Conservation (phyloP, 2,888 invertebrate species). For the Noctua janthina region DNA sequence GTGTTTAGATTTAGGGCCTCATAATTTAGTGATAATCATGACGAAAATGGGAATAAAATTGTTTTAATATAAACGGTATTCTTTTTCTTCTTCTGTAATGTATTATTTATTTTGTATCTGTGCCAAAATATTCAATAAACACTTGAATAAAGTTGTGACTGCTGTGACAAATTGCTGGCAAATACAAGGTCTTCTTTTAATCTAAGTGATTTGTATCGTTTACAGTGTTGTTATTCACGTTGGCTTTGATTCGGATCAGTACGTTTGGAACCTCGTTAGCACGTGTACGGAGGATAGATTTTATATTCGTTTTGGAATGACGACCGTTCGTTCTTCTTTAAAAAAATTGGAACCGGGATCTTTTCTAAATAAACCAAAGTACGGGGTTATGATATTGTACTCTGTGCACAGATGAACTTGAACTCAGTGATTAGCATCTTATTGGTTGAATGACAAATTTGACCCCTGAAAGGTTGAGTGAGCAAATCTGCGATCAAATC, state of each 20-base stretch:
- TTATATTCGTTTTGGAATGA: constrained; percentile 1
- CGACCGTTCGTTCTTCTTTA: not conserved
- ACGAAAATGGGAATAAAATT: constrained; percentile 15
- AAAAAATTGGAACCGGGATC: not conserved
- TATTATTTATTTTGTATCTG: constrained; percentile 45
- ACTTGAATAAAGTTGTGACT: constrained; percentile 34
- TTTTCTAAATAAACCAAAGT: not conserved
- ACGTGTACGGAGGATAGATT: not conserved
- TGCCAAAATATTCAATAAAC: constrained; percentile 55
- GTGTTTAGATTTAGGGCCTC: not conserved
- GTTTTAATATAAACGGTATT: constrained; percentile 10
- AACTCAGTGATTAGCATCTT: not conserved
- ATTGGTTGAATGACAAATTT: too few species aligned
- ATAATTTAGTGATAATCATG: constrained; percentile 1
- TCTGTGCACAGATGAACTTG: not conserved
- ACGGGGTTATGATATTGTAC: not conserved
- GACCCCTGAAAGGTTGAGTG: not conserved
- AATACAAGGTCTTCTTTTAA: constrained; percentile 37
- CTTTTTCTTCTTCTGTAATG: constrained; percentile 6
- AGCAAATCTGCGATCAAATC: not conserved
- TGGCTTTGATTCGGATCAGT: constrained; percentile 14
- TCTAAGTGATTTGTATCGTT: constrained; percentile 47
- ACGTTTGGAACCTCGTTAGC: constrained; percentile 30
- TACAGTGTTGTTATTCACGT: constrained; percentile 22
- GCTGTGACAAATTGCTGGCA: constrained; percentile 46